phyloP scores from a whole-genome alignment of 1,140 invertebrate genomes.

The Physella acuta region DNA sequence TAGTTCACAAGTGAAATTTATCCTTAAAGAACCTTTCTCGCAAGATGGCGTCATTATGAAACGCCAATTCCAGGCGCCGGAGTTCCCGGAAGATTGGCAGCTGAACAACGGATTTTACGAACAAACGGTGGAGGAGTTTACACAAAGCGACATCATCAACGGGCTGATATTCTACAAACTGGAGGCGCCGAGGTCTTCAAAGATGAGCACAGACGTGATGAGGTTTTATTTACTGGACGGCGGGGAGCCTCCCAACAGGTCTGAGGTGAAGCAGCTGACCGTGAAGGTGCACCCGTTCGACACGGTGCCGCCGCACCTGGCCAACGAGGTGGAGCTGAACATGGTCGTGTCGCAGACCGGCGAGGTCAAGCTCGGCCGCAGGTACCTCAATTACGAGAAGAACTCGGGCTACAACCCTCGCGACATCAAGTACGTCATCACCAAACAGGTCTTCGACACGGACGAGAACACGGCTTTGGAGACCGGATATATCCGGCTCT shows the following conservation, averaged over 20 bases:
- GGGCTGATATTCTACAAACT: slow-evolving; percentile 59
- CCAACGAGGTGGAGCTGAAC: slow-evolving; percentile 46
- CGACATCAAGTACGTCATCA: slow-evolving; percentile 49
- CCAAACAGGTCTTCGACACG: slow-evolving; percentile 50
- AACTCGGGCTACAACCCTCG: slow-evolving; percentile 50
- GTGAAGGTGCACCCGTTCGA: slow-evolving; percentile 56
- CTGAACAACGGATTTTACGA: slow-evolving; percentile 54
- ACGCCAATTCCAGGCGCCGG: slow-evolving; percentile 45
- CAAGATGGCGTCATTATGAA: slow-evolving; percentile 52
- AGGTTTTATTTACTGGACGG: slow-evolving; percentile 53
- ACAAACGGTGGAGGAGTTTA: slow-evolving; percentile 50
- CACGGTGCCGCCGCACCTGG: slow-evolving; percentile 56
- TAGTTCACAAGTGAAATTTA: slow-evolving; percentile 53
- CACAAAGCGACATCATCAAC: slow-evolving; percentile 57
- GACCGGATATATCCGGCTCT: slow-evolving; percentile 54
- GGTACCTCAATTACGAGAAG: slow-evolving; percentile 55
- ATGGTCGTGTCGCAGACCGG: slow-evolving; percentile 57
- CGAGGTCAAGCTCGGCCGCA: slow-evolving; percentile 51
- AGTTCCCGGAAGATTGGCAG: slow-evolving; percentile 52
- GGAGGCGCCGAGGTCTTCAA: slow-evolving; percentile 46
- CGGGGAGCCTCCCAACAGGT: slow-evolving; percentile 56
- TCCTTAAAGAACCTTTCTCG: slow-evolving; percentile 48
- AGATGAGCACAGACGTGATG: slow-evolving; percentile 49
- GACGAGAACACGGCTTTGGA: slow-evolving; percentile 48
- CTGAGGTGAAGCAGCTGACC: slow-evolving; percentile 48